These are phyloP conservation scores for Phrynocephalus guinanensis DNA, from an alignment of 2,797 vertebrate species.

Conservation along the genomic window DNA sequence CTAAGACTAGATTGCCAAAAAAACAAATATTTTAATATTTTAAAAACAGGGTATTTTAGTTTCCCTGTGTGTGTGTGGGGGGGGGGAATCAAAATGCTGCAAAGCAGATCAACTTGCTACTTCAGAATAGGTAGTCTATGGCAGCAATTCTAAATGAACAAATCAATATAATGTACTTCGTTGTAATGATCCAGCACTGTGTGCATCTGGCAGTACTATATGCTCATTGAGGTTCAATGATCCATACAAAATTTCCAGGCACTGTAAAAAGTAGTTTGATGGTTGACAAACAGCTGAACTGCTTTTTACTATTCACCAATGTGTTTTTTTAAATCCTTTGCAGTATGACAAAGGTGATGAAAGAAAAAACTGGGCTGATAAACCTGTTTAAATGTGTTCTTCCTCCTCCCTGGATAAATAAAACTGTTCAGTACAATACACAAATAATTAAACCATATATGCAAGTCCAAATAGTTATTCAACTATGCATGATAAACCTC, in stretches of 20 bases:
- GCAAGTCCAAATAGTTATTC: neutral
- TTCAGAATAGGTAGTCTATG: conserved; percentile 19
- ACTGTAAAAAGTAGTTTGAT: neutral
- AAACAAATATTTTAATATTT: neutral
- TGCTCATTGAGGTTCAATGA: conserved; percentile 12
- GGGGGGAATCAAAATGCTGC: neutral
- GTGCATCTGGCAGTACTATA: conserved; percentile 22
- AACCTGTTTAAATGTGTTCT: neutral
- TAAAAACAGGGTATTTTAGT: neutral
- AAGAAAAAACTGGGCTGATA: neutral
- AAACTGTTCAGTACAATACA: neutral
- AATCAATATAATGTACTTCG: conserved; percentile 28
- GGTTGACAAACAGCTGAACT: neutral
- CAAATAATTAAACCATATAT: neutral
- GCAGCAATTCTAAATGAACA: conserved; percentile 25
- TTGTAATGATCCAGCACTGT: conserved; percentile 12
- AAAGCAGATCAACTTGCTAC: neutral
- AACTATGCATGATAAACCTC: neutral
- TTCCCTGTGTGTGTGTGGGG: neutral
- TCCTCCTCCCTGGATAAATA: neutral
- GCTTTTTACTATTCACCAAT: neutral
- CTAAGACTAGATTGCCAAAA: neutral
- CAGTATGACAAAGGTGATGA: neutral
- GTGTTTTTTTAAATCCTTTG: neutral
- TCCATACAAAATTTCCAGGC: neutral